Evolutionary conservation across 2,113 vertebrate species (phyloP).

Genomic region (Megaleporinus macrocephalus): DNA sequence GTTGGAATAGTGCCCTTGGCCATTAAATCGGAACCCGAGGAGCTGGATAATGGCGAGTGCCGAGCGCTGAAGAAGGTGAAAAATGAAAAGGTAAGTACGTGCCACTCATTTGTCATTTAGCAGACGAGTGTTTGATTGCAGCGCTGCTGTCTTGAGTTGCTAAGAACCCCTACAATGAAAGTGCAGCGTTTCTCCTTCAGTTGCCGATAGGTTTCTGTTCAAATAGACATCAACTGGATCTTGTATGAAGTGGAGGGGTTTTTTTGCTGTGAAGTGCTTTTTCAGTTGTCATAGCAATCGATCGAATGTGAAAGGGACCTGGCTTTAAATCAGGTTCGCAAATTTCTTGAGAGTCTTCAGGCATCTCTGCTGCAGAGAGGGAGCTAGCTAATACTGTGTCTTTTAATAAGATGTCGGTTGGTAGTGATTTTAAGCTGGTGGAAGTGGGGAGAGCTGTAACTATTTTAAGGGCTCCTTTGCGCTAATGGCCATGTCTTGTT

Average conservation of each 20-base stretch:
- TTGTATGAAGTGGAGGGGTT: background rate
- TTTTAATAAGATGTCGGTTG: background rate
- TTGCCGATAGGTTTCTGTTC: background rate
- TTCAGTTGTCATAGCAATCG: background rate
- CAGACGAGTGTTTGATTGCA: constrained; percentile 19
- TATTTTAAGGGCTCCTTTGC: background rate
- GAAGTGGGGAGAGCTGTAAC: too few species aligned
- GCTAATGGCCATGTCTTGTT: background rate
- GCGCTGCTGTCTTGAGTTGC: constrained; percentile 5
- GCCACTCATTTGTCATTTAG: background rate
- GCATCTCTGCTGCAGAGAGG: background rate
- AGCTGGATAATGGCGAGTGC: constrained; percentile 90
- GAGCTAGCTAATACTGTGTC: background rate
- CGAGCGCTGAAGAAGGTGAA: constrained; percentile 95
- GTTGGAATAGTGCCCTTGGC: constrained; percentile 90
- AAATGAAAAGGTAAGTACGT: constrained; percentile 92
- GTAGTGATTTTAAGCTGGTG: background rate
- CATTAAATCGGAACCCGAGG: constrained; percentile 92
- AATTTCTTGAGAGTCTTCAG: background rate
- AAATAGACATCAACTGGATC: background rate
- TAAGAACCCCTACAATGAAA: background rate
- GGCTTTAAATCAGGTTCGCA: background rate
- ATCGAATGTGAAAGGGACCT: background rate
- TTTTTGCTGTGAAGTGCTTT: background rate
- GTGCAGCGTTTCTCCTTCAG: background rate